These are phyloP conservation scores for Drosophila pandora DNA, from an alignment of 1,140 invertebrate genomes.

Conservation along the genomic window DNA sequence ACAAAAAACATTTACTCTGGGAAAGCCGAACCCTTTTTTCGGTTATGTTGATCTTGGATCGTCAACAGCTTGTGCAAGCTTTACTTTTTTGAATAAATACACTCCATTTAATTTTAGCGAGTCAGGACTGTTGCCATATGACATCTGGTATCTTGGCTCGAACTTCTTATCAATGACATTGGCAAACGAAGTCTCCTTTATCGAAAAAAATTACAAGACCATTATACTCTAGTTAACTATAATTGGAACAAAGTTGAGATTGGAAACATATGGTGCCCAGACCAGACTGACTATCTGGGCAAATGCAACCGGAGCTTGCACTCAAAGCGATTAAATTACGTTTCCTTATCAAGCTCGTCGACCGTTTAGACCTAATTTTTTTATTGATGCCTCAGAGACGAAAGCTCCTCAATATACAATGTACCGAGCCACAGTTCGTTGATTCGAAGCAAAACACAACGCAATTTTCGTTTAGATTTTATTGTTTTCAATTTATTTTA, in stretches of 20 bases:
- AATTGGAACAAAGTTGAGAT: slow-evolving; percentile 7
- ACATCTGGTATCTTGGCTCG: neutral
- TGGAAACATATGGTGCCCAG: slow-evolving; percentile 12
- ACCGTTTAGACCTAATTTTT: slow-evolving; percentile 54
- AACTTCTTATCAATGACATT: slow-evolving; percentile 24
- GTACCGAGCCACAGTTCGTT: slow-evolving; percentile 26
- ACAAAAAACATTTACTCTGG: neutral
- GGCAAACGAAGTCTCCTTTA: slow-evolving; percentile 21
- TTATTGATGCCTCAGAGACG: slow-evolving; percentile 20
- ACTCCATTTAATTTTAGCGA: neutral
- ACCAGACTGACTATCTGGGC: neutral
- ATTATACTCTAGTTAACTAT: neutral
- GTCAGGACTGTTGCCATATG: slow-evolving; percentile 17
- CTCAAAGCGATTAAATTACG: slow-evolving; percentile 4
- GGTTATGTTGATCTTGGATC: slow-evolving; percentile 11
- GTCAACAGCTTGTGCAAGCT: neutral
- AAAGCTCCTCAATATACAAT: slow-evolving; percentile 16
- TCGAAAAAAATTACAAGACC: slow-evolving; percentile 3
- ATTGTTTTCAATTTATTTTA: slow-evolving; percentile 15
- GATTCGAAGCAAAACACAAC: slow-evolving; percentile 9
- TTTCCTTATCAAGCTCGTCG: slow-evolving; percentile 32
- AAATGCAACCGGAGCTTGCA: slow-evolving; percentile 40
- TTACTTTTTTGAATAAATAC: slow-evolving; percentile 1
- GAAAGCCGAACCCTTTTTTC: neutral
- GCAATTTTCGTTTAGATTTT: slow-evolving; percentile 2